These are phyloP conservation scores for Chamaetylas fuelleborni DNA, from an alignment of 2,113 vertebrate species.

Conservation along the genomic window DNA sequence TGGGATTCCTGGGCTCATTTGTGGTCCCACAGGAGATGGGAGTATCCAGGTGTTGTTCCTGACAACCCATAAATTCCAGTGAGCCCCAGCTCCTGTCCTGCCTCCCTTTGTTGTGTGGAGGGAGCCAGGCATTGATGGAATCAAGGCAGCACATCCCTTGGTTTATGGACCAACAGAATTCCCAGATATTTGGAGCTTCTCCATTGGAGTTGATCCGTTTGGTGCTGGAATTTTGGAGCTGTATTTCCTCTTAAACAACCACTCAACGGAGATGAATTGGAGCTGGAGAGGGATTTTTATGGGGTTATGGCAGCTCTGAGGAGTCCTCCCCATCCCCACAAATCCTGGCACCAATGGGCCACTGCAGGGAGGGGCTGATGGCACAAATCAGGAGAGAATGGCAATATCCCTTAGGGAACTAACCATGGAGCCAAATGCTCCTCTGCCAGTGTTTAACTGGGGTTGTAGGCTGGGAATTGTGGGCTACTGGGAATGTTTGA, in stretches of 20 bases:
- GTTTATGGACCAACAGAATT: background rate
- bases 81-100: background rate
- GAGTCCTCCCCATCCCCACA: background rate
- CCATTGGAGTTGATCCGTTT: background rate
- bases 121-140: background rate
- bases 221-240: background rate
- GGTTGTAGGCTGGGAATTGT: background rate
- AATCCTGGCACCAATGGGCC: background rate
- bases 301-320: background rate
- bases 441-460: background rate
- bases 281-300: background rate
- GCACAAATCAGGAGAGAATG: background rate
- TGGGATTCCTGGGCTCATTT: background rate
- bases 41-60: background rate
- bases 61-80: accelerated
- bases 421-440: background rate
- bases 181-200: background rate
- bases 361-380: background rate
- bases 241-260: background rate
- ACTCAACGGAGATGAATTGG: background rate
- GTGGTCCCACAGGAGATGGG: background rate
- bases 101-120: background rate
- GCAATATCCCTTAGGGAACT: background rate
- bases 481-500: background rate
- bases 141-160: background rate